Evolutionary conservation across 2,888 invertebrate genomes (phyloP).

Genomic region (Abrostola tripartita): DNA sequence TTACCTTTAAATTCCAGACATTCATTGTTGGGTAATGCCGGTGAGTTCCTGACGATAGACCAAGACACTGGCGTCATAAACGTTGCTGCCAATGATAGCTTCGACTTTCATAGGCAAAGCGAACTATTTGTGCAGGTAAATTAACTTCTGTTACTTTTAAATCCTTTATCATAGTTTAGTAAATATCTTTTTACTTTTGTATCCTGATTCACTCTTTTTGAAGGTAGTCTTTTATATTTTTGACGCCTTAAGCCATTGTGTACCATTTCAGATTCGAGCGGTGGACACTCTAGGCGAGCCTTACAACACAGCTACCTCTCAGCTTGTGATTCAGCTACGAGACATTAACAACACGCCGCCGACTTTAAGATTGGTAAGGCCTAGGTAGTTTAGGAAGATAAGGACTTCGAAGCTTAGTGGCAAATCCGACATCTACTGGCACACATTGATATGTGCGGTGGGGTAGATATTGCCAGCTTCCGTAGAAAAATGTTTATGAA

Average conservation of each 20-base stretch:
- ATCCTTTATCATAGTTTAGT: neutral
- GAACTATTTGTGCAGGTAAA: conserved; percentile 86
- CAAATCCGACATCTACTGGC: too few relatives aligned
- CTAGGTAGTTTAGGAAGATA: too few relatives aligned
- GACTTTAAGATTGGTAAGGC: conserved; percentile 88
- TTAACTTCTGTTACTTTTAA: neutral
- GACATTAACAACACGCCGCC: conserved; percentile 94
- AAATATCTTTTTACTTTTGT: neutral
- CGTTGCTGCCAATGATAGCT: conserved; percentile 85
- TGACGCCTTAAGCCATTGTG: neutral
- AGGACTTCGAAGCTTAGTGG: too few relatives aligned
- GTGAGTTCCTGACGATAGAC: conserved; percentile 83
- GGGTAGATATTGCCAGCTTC: too few relatives aligned
- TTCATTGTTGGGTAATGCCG: conserved; percentile 84
- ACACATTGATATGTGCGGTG: too few relatives aligned
- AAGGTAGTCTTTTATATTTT: neutral
- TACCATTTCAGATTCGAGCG: conserved; percentile 73
- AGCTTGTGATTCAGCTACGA: conserved; percentile 88
- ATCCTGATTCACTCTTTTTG: neutral
- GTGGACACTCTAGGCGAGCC: conserved; percentile 82
- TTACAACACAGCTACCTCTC: conserved; percentile 83
- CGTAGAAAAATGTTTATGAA: too few relatives aligned
- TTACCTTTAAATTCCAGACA: conserved; percentile 75
- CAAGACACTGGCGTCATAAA: conserved; percentile 86
- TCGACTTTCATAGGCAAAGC: conserved; percentile 90